Evolutionary conservation across 2,888 invertebrate species (phyloP), one percentile per base, ranked within the genome.

Genomic region (Callinectes sapidus): DNA sequence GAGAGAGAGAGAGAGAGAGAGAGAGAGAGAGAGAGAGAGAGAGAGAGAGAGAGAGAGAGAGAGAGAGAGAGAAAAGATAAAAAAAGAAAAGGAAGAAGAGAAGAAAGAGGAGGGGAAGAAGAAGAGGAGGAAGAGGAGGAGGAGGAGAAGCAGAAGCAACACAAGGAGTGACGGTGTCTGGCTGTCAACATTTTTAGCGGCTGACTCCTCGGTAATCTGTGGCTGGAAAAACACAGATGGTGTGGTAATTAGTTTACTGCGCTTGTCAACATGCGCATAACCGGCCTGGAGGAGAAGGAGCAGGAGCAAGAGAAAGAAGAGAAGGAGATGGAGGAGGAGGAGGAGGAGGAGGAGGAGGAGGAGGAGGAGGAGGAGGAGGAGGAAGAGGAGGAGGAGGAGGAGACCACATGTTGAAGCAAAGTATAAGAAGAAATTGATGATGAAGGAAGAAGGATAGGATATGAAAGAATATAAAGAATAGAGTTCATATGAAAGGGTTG

Each of bases 221-320:
- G 90, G 28, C 6, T 28, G 54, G 85, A 90, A 90, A 90, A 90
- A 77, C 54, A 13, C 90, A 90, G 90, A 90, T 90, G 81, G 81
- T 90, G 90, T 16, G 48, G 35, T 90, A 90, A 90, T 90, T 90
- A 90, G 90, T 85, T 90, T 90, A 85, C 85, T 85, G 85, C 77
- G 85, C 81, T 90, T 48, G 54, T 90, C 90, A 90, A 85, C 90
- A 81, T 85, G 28, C 54, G 39, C 85, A 23, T n/a, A 48, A 23
- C 85, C 85, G 85, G 66, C 77, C 71, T 18, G 48, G 35, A 71
- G 90, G 89, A 28, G 88, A 18, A 32, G 61, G 89, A 89, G 39
- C 39, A 66, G 42, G 39, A 71, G 89, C 39, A 39, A n/a, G 32
- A 39, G 66, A 14, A 61, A 71, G 39, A 89, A 35, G 89, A 23